These are phyloP conservation scores for Arctopsyche grandis DNA, from an alignment of 1,140 invertebrate species.

Conservation along the genomic window DNA sequence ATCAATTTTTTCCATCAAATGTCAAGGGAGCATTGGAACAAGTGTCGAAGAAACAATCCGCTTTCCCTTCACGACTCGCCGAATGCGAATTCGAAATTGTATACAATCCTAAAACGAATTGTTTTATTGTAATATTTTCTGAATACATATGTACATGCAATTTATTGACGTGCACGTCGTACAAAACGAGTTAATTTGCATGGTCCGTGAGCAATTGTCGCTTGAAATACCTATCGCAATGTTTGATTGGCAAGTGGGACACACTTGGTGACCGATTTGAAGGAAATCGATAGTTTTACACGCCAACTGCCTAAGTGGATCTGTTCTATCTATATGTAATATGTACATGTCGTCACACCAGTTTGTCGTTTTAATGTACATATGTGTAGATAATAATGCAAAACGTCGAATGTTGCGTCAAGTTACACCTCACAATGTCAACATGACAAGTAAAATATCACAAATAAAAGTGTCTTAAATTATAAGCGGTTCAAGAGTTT, in stretches of 20 bases:
- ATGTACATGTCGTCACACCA: not conserved
- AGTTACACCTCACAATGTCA: too few species aligned
- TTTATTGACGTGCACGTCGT: too few species aligned
- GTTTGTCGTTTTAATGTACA: not conserved
- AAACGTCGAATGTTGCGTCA: too few species aligned
- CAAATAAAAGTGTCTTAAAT: too few species aligned
- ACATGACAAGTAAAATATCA: too few species aligned
- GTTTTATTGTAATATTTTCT: too few species aligned
- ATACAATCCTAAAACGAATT: not conserved
- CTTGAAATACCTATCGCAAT: conserved; percentile 3
- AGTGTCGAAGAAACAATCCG: not conserved
- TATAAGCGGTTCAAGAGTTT: too few species aligned
- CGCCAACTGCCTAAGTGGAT: not conserved
- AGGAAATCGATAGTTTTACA: conserved; percentile 12
- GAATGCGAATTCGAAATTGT: not conserved
- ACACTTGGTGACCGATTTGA: conserved; percentile 4
- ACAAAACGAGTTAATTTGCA: not conserved
- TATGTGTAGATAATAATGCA: too few species aligned
- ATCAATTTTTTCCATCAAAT: not conserved
- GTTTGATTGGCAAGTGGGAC: conserved; percentile 24
- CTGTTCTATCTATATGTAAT: not conserved
- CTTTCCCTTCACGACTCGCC: not conserved
- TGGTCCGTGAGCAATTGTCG: not conserved
- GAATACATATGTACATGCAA: too few species aligned
- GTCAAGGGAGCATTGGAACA: not conserved